These are phyloP conservation scores for Trogon melanurus DNA, from an alignment of 2,113 vertebrate species.

Conservation along the genomic window DNA sequence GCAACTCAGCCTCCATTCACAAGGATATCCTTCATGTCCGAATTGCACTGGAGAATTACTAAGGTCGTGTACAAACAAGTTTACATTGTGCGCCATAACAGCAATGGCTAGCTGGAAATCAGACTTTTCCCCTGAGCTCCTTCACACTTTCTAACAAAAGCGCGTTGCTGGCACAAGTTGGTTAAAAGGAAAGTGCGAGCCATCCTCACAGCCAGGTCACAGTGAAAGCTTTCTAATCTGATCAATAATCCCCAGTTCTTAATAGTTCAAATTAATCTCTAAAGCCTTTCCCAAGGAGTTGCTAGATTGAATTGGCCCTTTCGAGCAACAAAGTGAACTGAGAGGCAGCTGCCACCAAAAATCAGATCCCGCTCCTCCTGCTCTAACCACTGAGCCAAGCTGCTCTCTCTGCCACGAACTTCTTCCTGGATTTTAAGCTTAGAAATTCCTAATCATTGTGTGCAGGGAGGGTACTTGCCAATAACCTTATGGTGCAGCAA, in stretches of 20 bases:
- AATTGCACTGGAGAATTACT: neutral
- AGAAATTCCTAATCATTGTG: neutral
- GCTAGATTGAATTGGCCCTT: neutral
- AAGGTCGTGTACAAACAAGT: neutral
- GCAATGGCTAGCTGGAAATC: neutral
- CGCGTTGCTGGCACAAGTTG: neutral
- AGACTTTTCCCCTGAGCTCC: neutral
- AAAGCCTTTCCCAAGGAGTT: neutral
- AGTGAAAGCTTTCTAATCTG: neutral
- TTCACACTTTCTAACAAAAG: neutral
- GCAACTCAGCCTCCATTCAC: neutral
- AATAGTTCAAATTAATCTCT: neutral
- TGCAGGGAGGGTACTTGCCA: neutral
- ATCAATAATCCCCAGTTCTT: neutral
- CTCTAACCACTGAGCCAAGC: neutral
- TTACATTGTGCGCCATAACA: neutral
- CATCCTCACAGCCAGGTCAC: neutral
- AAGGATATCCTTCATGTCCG: neutral
- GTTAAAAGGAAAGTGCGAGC: neutral
- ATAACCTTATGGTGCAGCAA: neutral
- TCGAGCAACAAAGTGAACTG: neutral
- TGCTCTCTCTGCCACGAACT: neutral
- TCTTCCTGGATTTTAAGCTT: neutral
- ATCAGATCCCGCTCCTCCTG: neutral
- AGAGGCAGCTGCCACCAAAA: neutral